Base-by-base conservation (phyloP, 2,113 vertebrate genomes). In the Ophthalmolycus amberensis region DNA sequence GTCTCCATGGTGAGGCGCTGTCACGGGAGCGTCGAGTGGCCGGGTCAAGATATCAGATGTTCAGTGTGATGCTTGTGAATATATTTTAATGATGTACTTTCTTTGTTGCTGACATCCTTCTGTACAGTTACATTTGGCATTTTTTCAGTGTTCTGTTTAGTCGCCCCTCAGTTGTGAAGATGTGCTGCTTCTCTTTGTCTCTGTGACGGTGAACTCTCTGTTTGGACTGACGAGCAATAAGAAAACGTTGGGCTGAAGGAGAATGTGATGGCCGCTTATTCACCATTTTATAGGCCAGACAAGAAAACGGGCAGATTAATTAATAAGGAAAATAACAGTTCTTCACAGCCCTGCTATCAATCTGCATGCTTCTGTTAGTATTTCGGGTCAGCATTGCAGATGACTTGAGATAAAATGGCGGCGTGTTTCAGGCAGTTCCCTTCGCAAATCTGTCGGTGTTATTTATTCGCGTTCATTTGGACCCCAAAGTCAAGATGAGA, bases 401-500 rank as follows among this genome's bases (percentile, higher is more conserved):
- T 62, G 27, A 75, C 10, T 37, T 12, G 15, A 18, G 7, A 18
- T 59, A 50, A 71, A 50, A 70, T 70, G 58, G 37, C 9, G 25
- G 4, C 11, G 2, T 27, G 37, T 54, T 32, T 56, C 11, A n/a
- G 0, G 2, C 8, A 6, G 0, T 22, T 56, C 29, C 14, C 27
- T 6, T 1, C n/a, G 38, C 38, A 15, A 15, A 29, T 56, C 52
- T 32, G 3, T 34, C 25, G 7, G 12, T 58, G 32, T 50, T n/a
- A 32, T 50, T 71, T 65, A 69, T 38, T 22, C 29, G 3, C 3
- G 3, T 64, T 56, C 8, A 32, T 60, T 46, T 11, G 22, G 9
- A 40, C 10, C 46, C 58, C 38, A 3, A 65, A 59, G 60, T 72
- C 62, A 44, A 40, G 71, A 56, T 48, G 48, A 60, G 66, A 38